Base-by-base conservation (phyloP, 1,140 invertebrate genomes). In the Diachasmimorpha longicaudata region DNA sequence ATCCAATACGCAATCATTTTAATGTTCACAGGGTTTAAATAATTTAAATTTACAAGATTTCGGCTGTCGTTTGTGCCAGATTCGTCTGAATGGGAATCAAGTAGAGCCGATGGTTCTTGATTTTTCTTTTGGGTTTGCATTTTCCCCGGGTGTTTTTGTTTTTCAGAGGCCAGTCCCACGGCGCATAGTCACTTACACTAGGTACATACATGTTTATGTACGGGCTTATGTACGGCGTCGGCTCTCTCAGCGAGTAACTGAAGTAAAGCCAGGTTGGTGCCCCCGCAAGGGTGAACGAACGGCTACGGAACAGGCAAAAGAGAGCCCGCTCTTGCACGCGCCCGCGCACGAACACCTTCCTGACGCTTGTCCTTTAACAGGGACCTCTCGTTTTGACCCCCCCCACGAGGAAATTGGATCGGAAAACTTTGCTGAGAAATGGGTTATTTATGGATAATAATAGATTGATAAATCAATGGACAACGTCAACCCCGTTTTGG, bases 221-320 rank as follows among this genome's bases (percentile, higher is more conserved):
- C 44, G 58, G 67, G 21, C 14, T 63, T 63, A 63, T 63, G 58
- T 63, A 63, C 58, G 25, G 67, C 37, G 82, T 81, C 79, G 82
- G 78, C 83, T 84, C 83, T 86, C 86, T 83, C 82, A 80, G 79
- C 84, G 78, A 85, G 85, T 85, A 88, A 86, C 83, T 86, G 85
- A 87, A 87, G 86, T 88, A 88, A 88, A 87, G 86, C 85, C 87
- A 89, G 87, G 87, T 89, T 89, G 87, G 87, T 89, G 87, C 87
- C 87, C 87, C 86, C 86, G 86, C 80, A 85, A 89, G 86, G 88
- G 88, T 89, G 88, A 89, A 88, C 85, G 87, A 88, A 89, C 88
- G 86, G 85, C 82, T 87, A 83, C 80, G 81, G 58, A 63, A 23
- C 23, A 23, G 48, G 48, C n/a, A 55, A 21, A 21, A 55, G 48